phyloP scores from a whole-genome alignment of 2,797 vertebrate species.

The Xenentodon cancila region DNA sequence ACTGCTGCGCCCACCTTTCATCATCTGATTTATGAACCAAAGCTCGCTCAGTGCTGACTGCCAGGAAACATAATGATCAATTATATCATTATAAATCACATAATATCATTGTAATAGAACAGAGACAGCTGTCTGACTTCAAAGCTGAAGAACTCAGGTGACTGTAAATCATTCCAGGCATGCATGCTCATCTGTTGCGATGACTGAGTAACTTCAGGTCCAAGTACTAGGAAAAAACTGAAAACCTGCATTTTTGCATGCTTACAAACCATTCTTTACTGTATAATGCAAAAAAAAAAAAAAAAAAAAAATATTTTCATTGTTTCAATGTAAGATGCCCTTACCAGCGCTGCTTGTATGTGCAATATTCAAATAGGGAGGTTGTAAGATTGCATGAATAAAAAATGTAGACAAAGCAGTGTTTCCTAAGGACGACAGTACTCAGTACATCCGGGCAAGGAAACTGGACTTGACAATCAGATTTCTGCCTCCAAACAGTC shows the following conservation, averaged over 20 bases:
- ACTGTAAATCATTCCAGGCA: constrained; percentile 69
- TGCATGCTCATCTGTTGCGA: constrained; percentile 61
- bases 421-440: too few species aligned
- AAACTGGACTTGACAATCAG: too few species aligned
- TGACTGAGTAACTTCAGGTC: constrained; percentile 33
- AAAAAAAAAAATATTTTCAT: constrained; percentile 29
- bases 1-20: constrained; percentile 58
- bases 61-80: constrained; percentile 78
- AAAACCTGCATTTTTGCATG: constrained; percentile 14
- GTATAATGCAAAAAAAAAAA: constrained; percentile 9
- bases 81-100: constrained; percentile 72
- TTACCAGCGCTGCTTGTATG: too few species aligned
- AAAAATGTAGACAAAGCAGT: too few species aligned
- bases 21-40: constrained; percentile 68
- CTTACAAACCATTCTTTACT: constrained; percentile 14
- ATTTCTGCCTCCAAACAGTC: too few species aligned
- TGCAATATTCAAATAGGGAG: too few species aligned
- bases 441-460: too few species aligned
- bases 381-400: too few species aligned
- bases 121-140: constrained; percentile 72
- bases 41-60: constrained; percentile 60
- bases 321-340: too few species aligned
- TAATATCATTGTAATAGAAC: constrained; percentile 68
- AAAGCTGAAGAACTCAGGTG: constrained; percentile 65
- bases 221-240: constrained; percentile 17